A percentile compares a stretch with the other conserved stretches of the same genome.
Conservation (phyloP, 2,888 invertebrate genomes). For the Sarcophaga rosellei region DNA sequence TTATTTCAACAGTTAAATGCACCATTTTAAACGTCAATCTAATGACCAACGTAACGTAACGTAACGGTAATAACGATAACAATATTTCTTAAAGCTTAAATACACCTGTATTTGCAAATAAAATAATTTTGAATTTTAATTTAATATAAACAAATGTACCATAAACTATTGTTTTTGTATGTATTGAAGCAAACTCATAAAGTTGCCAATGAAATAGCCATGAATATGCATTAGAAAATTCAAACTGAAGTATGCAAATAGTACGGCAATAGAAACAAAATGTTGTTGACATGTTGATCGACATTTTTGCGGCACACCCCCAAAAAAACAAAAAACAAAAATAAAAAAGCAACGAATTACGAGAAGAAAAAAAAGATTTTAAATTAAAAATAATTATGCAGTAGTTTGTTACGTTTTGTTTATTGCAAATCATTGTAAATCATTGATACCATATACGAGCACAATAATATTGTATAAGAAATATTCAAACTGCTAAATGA, state of each 20-base stretch:
- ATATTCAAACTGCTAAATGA: not conserved
- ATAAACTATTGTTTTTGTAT: not conserved
- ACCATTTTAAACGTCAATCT: constrained; percentile 25
- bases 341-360: not conserved
- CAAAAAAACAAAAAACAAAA: constrained; percentile 33
- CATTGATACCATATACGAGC: constrained; percentile 44
- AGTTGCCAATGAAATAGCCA: not conserved
- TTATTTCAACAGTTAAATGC: constrained; percentile 44
- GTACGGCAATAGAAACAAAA: constrained; percentile 38
- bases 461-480: constrained; percentile 12
- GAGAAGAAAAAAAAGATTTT: not conserved
- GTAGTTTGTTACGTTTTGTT: constrained; percentile 49
- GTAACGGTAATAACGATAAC: not conserved
- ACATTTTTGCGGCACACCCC: constrained; percentile 69
- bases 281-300: constrained; percentile 69
- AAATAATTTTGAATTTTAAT: constrained; percentile 7
- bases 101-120: constrained; percentile 1
- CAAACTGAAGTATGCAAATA: constrained; percentile 28
- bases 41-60: constrained; percentile 40
- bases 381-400: constrained; percentile 56
- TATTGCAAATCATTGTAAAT: constrained; percentile 49
- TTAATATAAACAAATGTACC: not conserved
- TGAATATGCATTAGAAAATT: not conserved
- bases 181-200: not conserved
- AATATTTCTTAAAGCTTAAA: constrained; percentile 25